Percentiles rank a stretch among this genome's conserved stretches.
Evolutionary conservation across 2,113 vertebrate species (phyloP).

Genomic region (Caretta caretta): DNA sequence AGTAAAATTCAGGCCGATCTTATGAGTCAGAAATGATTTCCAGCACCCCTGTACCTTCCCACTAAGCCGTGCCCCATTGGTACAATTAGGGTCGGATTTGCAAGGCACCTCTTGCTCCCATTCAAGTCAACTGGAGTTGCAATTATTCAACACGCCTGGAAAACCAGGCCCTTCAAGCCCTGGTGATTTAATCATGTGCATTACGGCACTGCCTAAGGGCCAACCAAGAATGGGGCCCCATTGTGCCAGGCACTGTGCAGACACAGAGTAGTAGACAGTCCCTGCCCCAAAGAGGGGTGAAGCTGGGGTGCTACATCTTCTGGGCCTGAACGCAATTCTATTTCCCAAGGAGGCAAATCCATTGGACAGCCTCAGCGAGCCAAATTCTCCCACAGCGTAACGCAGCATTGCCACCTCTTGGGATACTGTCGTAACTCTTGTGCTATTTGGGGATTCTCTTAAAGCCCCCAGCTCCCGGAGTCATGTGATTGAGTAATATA

Average conservation of each 20-base stretch:
- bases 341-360: not conserved
- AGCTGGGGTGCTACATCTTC: not conserved
- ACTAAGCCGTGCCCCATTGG: not conserved
- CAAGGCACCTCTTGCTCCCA: not conserved
- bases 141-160: not conserved
- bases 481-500: no score
- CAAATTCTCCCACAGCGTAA: not conserved
- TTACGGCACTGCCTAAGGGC: not conserved
- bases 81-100: not conserved
- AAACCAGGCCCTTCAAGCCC: not conserved
- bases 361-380: not conserved
- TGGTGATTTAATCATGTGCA: not conserved
- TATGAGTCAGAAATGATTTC: not conserved
- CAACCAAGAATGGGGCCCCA: not conserved
- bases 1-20: not conserved
- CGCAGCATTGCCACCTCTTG: not conserved
- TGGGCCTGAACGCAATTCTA: not conserved
- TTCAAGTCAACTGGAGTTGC: not conserved
- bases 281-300: not conserved
- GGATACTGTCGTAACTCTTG: not conserved
- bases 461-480: not conserved
- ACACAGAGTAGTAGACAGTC: not conserved
- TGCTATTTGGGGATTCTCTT: not conserved
- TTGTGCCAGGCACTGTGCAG: not conserved
- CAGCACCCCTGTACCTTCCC: not conserved